phyloP scores from a whole-genome alignment of 64 coral and sea anemone genomes.

The Trachythela sp. region DNA sequence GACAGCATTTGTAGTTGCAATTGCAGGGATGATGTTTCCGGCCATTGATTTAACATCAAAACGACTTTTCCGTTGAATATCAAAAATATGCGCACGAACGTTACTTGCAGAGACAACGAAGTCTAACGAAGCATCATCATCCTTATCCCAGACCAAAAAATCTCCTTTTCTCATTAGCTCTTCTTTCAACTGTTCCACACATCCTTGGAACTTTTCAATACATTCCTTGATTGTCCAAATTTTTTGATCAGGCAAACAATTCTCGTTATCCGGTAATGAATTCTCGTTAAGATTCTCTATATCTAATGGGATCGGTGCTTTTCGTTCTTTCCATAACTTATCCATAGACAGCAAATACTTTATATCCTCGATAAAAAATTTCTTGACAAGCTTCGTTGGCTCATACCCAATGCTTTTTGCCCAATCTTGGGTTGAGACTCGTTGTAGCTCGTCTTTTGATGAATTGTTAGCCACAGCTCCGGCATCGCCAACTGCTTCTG shows the following conservation, averaged over 20 bases:
- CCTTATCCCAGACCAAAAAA: constrained; percentile 94
- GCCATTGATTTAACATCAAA: constrained; percentile 99
- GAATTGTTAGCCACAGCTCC: constrained; percentile 58
- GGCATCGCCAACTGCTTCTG: constrained; percentile 72
- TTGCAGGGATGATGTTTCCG: constrained; percentile 95
- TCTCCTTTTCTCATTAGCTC: constrained; percentile 68
- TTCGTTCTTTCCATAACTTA: constrained; percentile 94
- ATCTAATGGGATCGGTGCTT: constrained; percentile 54
- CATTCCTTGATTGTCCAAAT: constrained; percentile 88
- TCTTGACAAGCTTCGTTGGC: constrained; percentile 67
- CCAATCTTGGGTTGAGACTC: constrained; percentile 80
- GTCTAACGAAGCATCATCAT: constrained; percentile 87
- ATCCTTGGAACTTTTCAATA: constrained; percentile 48
- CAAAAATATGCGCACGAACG: constrained; percentile 87
- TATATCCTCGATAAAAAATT: constrained; percentile 92
- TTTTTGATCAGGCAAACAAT: constrained; percentile 73
- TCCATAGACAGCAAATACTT: constrained; percentile 99
- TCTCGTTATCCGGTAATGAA: constrained; percentile 13
- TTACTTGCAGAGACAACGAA: constrained; percentile 91
- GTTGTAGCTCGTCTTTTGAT: constrained; percentile 47
- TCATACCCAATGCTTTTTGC: constrained; percentile 82
- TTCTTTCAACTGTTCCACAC: constrained; percentile 64
- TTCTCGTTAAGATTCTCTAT: neutral
- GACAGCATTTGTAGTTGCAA: constrained; percentile 97
- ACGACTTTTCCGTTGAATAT: constrained; percentile 84